Conservation (phyloP, 2,797 vertebrate species). For the Mormyrus hasselquistii region DNA sequence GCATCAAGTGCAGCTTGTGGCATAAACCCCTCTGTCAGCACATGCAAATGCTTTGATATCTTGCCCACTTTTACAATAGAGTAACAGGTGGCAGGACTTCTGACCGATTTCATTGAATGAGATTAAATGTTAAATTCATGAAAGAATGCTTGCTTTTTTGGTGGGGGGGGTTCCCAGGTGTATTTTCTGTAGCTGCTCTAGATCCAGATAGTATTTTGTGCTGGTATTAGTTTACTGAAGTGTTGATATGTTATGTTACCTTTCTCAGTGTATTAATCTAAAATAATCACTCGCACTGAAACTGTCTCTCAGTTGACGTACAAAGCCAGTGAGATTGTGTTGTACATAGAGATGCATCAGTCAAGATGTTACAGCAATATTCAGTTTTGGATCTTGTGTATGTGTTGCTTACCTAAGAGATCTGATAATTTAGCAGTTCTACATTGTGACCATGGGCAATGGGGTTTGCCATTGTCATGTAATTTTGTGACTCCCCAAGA, state of each 20-base stretch:
- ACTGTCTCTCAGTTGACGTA: neutral
- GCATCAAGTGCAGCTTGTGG: neutral
- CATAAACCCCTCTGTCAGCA: neutral
- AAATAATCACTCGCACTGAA: neutral
- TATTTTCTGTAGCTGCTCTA: neutral
- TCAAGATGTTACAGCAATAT: neutral
- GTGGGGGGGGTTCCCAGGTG: neutral
- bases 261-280: neutral
- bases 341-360: neutral
- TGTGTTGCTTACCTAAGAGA: neutral
- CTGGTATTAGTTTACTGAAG: neutral
- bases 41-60: neutral
- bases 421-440: neutral
- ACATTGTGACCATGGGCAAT: neutral
- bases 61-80: neutral
- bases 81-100: neutral
- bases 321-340: neutral
- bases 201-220: neutral
- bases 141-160: neutral
- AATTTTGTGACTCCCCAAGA: neutral
- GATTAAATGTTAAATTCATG: neutral
- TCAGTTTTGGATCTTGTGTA: neutral
- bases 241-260: neutral
- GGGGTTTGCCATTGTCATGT: neutral
- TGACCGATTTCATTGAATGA: neutral